Base-by-base conservation (phyloP, 2,888 invertebrate species). In the Drosophila anomelani region DNA sequence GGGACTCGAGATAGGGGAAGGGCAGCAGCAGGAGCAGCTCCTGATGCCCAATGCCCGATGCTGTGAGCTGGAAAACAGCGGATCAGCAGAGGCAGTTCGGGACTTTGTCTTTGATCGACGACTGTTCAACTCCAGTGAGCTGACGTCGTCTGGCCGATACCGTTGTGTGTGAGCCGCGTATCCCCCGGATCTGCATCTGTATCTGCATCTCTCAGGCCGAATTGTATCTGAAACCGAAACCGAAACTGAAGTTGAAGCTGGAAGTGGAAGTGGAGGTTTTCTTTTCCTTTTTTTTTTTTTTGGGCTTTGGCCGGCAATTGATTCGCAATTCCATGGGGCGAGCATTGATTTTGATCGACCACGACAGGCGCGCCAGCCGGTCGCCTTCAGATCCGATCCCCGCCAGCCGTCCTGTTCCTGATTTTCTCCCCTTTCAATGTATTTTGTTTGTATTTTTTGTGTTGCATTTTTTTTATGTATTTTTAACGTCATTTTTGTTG, bases 21-120 rank as follows among this genome's bases (percentile, higher is more conserved):
- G 23, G 43, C 23, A 5, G 15, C 23, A 39, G 23, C 17, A 43
- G 44, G 49, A 62, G 34, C 26, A 39, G 32, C 39, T 26, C 34
- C 4, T 36, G 64, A 46, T 47, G 26, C 15, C 26, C 44, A 7
- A 68, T 51, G 56, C 41, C 41, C 38, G 70, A 58, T 58, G 69
- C 69, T 69, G 39, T 68, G 67, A 68, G 70, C 68, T 68, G 68
- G 70, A 68, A 68, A 57, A 43, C 70, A 49, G 39, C 69, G 57
- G 67, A 68, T 69, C 67, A 68, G 26, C 54, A 36, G 54, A 36
- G 54, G 68, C 66, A 74, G 84, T 72, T 78, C 85, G 89, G 78
- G 87, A 77, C 78, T 81, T 89, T 76, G 82, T 82, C 85, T 86
- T 86, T 86, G 85, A 86, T 86, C 85, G 85, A 89, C 85, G 69